These are phyloP conservation scores for Fringilla coelebs DNA, from an alignment of 2,797 vertebrate genomes.

Conservation along the genomic window DNA sequence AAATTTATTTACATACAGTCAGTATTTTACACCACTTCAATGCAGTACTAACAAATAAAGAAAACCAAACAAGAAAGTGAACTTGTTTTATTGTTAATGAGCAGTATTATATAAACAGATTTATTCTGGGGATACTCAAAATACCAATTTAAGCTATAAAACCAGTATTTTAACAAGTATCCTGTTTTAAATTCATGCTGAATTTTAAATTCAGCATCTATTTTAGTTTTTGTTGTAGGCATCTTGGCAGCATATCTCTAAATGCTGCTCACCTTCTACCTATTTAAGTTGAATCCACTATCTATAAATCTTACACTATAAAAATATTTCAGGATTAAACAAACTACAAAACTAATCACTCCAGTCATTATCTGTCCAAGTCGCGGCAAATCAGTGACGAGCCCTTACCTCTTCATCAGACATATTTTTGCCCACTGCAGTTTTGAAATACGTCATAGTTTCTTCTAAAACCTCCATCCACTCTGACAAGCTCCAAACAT, in stretches of 20 bases:
- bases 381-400: not conserved
- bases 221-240: not conserved
- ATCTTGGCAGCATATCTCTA: not conserved
- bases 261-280: not conserved
- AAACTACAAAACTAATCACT: not conserved
- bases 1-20: not conserved
- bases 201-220: not conserved
- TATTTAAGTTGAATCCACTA: not conserved
- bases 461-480: conserved; percentile 82
- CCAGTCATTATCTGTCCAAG: not conserved
- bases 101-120: not conserved
- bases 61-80: not conserved
- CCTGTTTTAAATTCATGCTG: not conserved
- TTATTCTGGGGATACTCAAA: not conserved
- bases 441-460: conserved; percentile 73
- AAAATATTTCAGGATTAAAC: not conserved
- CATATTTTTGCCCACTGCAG: conserved; percentile 75
- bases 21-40: not conserved
- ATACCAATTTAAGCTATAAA: not conserved
- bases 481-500: conserved; percentile 82
- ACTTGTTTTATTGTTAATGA: not conserved
- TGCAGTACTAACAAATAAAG: not conserved
- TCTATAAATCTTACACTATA: not conserved
- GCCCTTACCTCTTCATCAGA: conserved; percentile 83
- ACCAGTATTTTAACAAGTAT: not conserved